Conservation (phyloP, 1,140 invertebrate genomes). For the Sycophila sp. region DNA sequence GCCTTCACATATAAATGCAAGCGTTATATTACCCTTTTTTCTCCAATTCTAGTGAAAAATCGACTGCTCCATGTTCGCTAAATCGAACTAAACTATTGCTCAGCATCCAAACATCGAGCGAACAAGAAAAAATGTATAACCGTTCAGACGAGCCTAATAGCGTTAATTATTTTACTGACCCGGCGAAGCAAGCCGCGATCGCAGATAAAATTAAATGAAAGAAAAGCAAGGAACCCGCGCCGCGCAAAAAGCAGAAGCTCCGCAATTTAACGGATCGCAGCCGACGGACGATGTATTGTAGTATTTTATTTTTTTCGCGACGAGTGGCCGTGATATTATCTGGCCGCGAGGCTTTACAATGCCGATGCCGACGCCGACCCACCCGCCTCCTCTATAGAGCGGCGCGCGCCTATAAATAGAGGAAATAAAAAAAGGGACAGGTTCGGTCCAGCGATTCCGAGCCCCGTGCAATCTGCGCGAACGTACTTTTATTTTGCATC, state of each 20-base stretch:
- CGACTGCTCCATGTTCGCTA: too few species aligned
- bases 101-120: background rate
- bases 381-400: background rate
- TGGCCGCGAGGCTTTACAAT: background rate
- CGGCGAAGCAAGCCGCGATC: background rate
- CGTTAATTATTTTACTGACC: background rate
- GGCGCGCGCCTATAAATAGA: background rate
- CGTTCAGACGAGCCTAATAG: background rate
- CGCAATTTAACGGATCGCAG: conserved; percentile 1
- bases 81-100: background rate
- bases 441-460: too few species aligned
- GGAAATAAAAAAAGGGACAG: too few species aligned
- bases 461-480: too few species aligned
- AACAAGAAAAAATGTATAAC: background rate
- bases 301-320: conserved; percentile 8
- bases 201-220: background rate
- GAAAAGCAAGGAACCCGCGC: background rate
- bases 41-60: too few species aligned
- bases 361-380: background rate
- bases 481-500: too few species aligned
- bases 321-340: conserved; percentile 2
- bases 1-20: too few species aligned
- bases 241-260: background rate
- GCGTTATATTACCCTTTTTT: too few species aligned
- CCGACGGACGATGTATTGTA: background rate